A percentile compares a stretch with the other conserved stretches of the same genome.
Conservation (phyloP, 1,140 invertebrate species). For the Heliconius nattereri region DNA sequence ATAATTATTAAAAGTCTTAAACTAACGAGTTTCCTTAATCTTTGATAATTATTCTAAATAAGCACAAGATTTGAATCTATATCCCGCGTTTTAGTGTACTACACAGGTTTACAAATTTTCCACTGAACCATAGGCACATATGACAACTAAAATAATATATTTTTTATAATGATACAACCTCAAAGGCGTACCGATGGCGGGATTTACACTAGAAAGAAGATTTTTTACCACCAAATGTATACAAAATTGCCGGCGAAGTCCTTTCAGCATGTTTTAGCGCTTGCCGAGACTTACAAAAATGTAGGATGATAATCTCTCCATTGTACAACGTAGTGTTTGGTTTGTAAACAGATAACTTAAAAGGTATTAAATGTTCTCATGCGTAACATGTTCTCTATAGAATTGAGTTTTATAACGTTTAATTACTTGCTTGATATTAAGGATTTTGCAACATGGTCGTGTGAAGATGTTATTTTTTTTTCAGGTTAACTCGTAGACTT, state of each 20-base stretch:
- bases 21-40: no score
- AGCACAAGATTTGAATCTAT: neutral
- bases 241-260: constrained; percentile 42
- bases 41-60: no score
- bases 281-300: constrained; percentile 46
- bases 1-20: no score
- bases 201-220: constrained; percentile 36
- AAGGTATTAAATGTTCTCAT: constrained; percentile 22
- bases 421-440: constrained; percentile 10
- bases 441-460: neutral
- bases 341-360: constrained; percentile 37
- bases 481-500: neutral
- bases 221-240: constrained; percentile 23
- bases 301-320: constrained; percentile 44
- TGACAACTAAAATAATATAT: neutral
- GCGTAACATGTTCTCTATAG: constrained; percentile 14
- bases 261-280: constrained; percentile 39
- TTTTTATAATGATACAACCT: constrained; percentile 16
- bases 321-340: constrained; percentile 40
- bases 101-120: neutral
- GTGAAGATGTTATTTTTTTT: neutral
- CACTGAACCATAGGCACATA: neutral
- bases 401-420: constrained; percentile 17
- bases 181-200: constrained; percentile 7
- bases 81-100: neutral